Base-by-base conservation (phyloP, 2,113 vertebrate genomes). In the Plectropomus leopardus region DNA sequence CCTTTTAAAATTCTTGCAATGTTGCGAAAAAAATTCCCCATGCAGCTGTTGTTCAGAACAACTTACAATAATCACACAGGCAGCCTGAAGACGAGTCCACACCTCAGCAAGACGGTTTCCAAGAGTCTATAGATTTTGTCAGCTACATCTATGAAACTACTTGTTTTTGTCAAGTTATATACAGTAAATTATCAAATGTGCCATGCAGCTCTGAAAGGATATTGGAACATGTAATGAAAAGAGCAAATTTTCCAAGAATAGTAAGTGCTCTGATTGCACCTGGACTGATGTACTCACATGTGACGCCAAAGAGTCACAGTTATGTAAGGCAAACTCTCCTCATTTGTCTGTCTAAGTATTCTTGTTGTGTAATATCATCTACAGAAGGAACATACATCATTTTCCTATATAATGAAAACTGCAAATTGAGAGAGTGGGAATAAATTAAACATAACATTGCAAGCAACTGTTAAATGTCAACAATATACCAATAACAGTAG, bases 161-260 rank as follows among this genome's bases (percentile, higher is more conserved):
- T 40, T 40, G 36, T 40, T 40, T 59, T 36, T 65, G 44, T 74
- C 59, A 66, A 40, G 55, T 68, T 10, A 16, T 24, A 36, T 14
- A 34, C 30, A 61, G 9, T 26, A 34, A 61, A 21, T 23, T 50
- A 50, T 63, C 45, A 34, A 10, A 60, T 17, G 26, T 32, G 54
- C 72, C 30, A 72, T 23, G 23, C 6, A 21, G 55, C 44, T 57
- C 1, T 76, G 61, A 30, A 17, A 19, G 34, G 57, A 67, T 0
- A 64, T 36, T 23, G 68, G 19, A n/a, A 53, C 42, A 68, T 68
- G 72, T 66, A 44, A 72, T 72, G 42, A 61, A 45, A 86, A 63
- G 17, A 23, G 1, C 45, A 47, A 3, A 16, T 68, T 68, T 66
- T 26, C 16, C 8, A 75, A 45, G 32, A 80, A 76, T 32, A 79